Evolutionary conservation across 2,888 invertebrate species (phyloP), one percentile per base, ranked within the genome.

Genomic region (Oscheius sp.): DNA sequence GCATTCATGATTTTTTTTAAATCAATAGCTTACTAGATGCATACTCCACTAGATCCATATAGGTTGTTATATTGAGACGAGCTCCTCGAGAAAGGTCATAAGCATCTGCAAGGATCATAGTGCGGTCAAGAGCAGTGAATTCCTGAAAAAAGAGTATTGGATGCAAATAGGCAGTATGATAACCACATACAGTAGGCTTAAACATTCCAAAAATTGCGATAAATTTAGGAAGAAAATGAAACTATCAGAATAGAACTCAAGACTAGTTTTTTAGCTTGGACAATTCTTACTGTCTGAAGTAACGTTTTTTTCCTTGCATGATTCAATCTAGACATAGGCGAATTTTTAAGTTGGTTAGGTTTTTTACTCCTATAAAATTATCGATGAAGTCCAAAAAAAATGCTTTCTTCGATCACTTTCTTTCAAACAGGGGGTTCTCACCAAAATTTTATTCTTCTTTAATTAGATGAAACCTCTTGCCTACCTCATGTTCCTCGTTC

Each of bases 101-200:
- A 6, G 82, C 75, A 50, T 82, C 82, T 38, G 76, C 75, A 1
- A 82, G 59, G 17, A 82, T 49, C 71, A 77, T 75, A 0, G 77
- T 73, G 28, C 82, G 61, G 59, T 82, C 82, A 5, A 80, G 67
- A 2, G 78, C 64, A 1, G 75, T 66, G 3, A 82, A 71, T 14
- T 22, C 61, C 78, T 78, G 38, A 54, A 67, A 50, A 9, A 32
- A 47, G 5, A 36, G 6, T n/a, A 28, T 38, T 38, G 9, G 4
- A 4, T n/a, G 9, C 9, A 17, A 57, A 26, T 24, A 17, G 4
- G 9, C 30, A n/a, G 12, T 56, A 14, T 14, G n/a, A 24, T n/a
- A n/a, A n/a, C n/a, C n/a, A n/a, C n/a, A n/a, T n/a, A n/a, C n/a
- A n/a, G n/a, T n/a, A n/a, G n/a, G n/a, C n/a, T n/a, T n/a, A n/a